These are phyloP conservation scores for Timema podura DNA, from an alignment of 2,888 invertebrate genomes.

Conservation along the genomic window DNA sequence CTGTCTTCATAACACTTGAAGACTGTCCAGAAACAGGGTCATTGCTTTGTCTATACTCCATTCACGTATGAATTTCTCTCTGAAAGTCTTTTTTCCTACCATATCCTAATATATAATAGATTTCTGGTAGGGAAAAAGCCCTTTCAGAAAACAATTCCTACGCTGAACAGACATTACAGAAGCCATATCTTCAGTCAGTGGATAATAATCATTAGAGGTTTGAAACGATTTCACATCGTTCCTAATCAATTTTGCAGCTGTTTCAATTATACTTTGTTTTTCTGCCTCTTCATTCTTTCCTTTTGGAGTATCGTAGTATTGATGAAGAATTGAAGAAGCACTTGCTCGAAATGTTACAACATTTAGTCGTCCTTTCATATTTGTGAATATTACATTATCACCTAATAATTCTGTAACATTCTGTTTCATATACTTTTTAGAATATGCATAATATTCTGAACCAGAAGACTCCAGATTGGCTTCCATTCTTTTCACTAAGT, in stretches of 20 bases:
- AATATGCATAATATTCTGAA: background rate
- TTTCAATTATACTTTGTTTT: too few species aligned
- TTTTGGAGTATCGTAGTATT: background rate
- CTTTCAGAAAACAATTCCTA: too few species aligned
- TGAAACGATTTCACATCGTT: background rate
- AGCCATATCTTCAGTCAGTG: background rate
- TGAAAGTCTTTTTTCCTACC: too few species aligned
- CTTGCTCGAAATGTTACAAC: slow-evolving; percentile 4
- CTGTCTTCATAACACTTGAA: background rate
- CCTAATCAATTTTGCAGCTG: too few species aligned
- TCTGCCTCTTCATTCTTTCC: too few species aligned
- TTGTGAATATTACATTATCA: background rate
- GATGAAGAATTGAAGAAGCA: background rate
- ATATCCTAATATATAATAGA: too few species aligned
- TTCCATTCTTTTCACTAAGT: background rate
- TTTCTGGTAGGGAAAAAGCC: too few species aligned
- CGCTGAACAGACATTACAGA: too few species aligned
- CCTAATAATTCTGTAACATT: background rate
- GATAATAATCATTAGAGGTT: background rate
- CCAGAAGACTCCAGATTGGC: background rate
- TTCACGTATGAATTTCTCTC: too few species aligned
- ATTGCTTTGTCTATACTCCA: background rate
- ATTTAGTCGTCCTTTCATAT: background rate
- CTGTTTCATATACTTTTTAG: background rate
- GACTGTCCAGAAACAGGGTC: background rate